Base-by-base conservation (phyloP, 2,113 vertebrate species). In the Anoplopoma fimbria region DNA sequence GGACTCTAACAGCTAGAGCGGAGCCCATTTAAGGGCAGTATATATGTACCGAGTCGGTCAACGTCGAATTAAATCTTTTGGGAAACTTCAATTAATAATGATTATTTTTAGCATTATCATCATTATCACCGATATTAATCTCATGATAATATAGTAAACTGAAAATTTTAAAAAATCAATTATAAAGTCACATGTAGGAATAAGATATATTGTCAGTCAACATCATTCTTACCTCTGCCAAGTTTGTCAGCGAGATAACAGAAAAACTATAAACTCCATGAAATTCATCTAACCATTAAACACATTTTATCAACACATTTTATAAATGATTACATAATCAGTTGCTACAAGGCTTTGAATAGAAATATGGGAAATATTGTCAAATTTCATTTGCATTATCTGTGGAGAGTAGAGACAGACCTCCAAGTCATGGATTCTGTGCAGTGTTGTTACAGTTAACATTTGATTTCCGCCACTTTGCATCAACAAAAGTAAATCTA, bases 101-200 rank as follows among this genome's bases (percentile, higher is more conserved):
- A 67, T 31, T 36, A 65, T 65, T 9, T 13, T 40, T 9, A 53
- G 17, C 33, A 31, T 40, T 9, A 9, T 74, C 34, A 31, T 42
- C 23, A 6, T 63, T 21, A 42, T n/a, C 1, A 33, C 33, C 14
- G n/a, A 57, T 45, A 19, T 23, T 38, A 13, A 51, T 10, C 12
- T 31, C n/a, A 21, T 62, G 12, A 69, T 9, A 61, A 10, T 23
- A 4, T 5, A 65, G 31, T 33, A 17, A 47, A 62, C 40, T 23
- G 57, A 47, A 47, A 61, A 47, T 34, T 0, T 9, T 21, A 53
- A 27, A 53, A 49, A 63, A 2, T 17, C 17, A 57, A 45, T 33
- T 4, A 27, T 55, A 69, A 65, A 36, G 31, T 86, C 68, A 69
- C 74, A 82, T 69, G 47, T 55, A 36, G 51, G 60, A 71, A 49